These are phyloP conservation scores for Leucopsar rothschildi DNA, from an alignment of 2,113 vertebrate genomes.

Conservation along the genomic window DNA sequence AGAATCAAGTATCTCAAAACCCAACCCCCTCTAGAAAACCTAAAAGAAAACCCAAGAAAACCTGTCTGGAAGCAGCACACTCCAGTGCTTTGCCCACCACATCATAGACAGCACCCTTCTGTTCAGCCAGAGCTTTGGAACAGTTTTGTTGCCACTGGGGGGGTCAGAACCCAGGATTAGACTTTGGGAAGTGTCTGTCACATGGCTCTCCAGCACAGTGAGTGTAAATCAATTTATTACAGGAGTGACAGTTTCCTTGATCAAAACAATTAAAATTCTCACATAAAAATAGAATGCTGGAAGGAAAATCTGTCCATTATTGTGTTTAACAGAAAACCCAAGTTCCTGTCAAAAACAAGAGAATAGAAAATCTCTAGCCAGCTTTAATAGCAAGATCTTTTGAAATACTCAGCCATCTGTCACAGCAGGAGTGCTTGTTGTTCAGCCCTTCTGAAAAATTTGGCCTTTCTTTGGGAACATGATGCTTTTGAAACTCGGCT, in stretches of 20 bases:
- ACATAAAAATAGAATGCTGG: constrained; percentile 28
- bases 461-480: constrained; percentile 9
- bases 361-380: constrained; percentile 45
- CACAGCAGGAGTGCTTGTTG: constrained; percentile 46
- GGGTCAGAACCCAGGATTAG: background rate
- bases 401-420: constrained; percentile 58
- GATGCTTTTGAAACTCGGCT: background rate
- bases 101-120: background rate
- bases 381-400: constrained; percentile 44
- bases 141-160: background rate
- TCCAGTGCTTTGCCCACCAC: background rate
- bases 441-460: constrained; percentile 36
- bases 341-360: constrained; percentile 51
- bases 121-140: background rate
- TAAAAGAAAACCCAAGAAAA: background rate
- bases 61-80: background rate
- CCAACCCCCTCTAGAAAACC: background rate
- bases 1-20: background rate
- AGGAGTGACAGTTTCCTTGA: background rate
- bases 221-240: background rate
- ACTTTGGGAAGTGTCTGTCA: background rate
- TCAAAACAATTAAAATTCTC: constrained; percentile 3
- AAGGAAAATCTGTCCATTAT: constrained; percentile 19
- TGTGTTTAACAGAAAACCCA: constrained; percentile 29
- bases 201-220: background rate